Conservation (phyloP, 2,888 invertebrate genomes). For the Norana najaformis region DNA sequence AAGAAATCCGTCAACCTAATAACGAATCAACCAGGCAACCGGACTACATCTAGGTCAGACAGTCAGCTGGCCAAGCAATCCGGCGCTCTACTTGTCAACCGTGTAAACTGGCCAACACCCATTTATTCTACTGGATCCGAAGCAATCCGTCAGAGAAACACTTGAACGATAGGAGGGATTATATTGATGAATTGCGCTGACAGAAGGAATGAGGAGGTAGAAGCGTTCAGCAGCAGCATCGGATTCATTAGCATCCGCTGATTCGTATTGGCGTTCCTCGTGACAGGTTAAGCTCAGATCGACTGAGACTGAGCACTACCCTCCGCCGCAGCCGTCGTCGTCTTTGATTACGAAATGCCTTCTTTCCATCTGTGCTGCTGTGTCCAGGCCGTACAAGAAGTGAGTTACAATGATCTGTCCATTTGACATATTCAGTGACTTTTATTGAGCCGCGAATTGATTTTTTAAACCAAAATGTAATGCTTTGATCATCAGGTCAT, state of each 20-base stretch:
- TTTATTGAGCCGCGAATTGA: neutral
- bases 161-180: neutral
- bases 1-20: too few relatives aligned
- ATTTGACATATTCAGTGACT: neutral
- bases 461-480: neutral
- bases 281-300: neutral
- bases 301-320: neutral
- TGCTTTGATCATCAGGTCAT: neutral
- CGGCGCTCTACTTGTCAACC: neutral
- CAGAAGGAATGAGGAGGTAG: neutral
- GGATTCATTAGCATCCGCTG: neutral
- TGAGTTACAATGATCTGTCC: neutral
- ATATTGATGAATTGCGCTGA: too few relatives aligned
- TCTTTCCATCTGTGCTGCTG: conserved; percentile 20
- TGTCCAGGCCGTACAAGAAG: conserved; percentile 24
- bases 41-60: neutral
- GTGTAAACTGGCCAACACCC: too few relatives aligned
- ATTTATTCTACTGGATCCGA: neutral
- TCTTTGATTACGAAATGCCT: neutral
- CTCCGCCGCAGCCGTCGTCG: neutral
- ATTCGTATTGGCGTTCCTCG: neutral
- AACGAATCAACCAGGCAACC: too few relatives aligned
- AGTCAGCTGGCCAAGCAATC: neutral
- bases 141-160: neutral
- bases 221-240: neutral